A percentile compares a stretch with the other conserved stretches of the same genome.
Evolutionary conservation across 2,797 vertebrate genomes (phyloP).

Genomic region (Lacerta viridis): DNA sequence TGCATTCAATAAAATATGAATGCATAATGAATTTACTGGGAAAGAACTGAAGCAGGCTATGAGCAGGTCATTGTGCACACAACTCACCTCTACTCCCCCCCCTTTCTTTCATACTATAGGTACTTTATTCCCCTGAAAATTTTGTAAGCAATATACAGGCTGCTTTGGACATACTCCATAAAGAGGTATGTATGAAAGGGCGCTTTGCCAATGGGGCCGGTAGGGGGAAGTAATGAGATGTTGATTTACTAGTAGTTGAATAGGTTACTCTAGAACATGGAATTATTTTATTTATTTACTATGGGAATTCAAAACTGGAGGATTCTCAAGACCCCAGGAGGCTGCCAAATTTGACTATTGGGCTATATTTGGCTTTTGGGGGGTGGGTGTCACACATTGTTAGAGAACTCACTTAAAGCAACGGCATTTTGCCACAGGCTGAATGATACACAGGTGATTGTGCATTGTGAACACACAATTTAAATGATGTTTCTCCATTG

Average conservation of each 20-base stretch:
- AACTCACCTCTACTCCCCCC: neutral
- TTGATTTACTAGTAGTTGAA: neutral
- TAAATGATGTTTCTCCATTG: neutral
- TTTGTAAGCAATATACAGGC: constrained; percentile 67
- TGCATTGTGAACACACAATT: too few relatives aligned
- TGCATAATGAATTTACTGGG: neutral
- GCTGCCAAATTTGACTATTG: neutral
- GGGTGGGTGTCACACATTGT: neutral
- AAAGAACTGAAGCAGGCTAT: neutral
- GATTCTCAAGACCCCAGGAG: neutral
- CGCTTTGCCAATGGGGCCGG: neutral
- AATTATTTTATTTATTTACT: neutral
- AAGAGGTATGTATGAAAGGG: constrained; percentile 78
- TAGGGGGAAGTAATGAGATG: neutral
- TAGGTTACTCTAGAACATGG: neutral
- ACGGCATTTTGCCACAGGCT: neutral
- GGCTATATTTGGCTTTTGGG: neutral
- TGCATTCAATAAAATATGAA: neutral
- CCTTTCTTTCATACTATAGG: constrained; percentile 66
- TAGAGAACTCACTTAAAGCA: neutral
- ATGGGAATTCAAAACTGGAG: neutral
- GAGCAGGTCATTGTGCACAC: neutral
- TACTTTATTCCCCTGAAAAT: constrained; percentile 71
- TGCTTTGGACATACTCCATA: constrained; percentile 80
- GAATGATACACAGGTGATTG: neutral